A percentile compares a stretch with the other conserved stretches of the same genome.
These are phyloP conservation scores for Hyposoter didymator DNA, from an alignment of 2,888 invertebrate genomes.

Conservation along the genomic window DNA sequence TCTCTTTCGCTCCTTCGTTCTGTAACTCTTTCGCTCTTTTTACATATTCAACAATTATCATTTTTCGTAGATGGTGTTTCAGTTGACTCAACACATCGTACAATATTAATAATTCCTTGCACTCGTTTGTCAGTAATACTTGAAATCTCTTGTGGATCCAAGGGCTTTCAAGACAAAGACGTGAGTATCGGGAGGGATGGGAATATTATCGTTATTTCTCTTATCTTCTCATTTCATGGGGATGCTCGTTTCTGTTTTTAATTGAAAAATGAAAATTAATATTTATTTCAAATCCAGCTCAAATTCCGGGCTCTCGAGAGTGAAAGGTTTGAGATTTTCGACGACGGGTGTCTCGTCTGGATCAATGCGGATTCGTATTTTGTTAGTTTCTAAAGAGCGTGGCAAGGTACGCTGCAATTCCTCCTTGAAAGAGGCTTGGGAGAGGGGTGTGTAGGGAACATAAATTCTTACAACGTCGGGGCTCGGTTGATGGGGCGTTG, in stretches of 20 bases:
- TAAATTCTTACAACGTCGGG: conserved; percentile 92
- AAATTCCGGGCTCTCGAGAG: conserved; percentile 80
- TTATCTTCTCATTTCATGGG: background rate
- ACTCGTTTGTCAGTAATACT: conserved; percentile 59
- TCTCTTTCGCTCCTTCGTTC: conserved; percentile 22
- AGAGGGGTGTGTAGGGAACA: conserved; percentile 90
- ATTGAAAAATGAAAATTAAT: conserved; percentile 44
- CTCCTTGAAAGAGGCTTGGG: conserved; percentile 86
- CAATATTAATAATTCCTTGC: conserved; percentile 61
- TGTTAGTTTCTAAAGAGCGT: conserved; percentile 88
- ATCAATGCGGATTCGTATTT: conserved; percentile 90
- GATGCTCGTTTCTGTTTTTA: conserved; percentile 27
- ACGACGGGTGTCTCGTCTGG: conserved; percentile 88
- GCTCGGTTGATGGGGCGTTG: conserved; percentile 88
- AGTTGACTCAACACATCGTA: conserved; percentile 63
- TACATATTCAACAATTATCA: conserved; percentile 72
- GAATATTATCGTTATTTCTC: conserved; percentile 60
- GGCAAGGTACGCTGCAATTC: conserved; percentile 84
- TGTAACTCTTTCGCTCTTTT: conserved; percentile 61
- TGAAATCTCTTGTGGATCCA: conserved; percentile 46
- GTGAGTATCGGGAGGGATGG: conserved; percentile 53
- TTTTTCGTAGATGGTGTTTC: conserved; percentile 46
- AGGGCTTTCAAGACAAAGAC: conserved; percentile 54
- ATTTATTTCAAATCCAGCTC: conserved; percentile 81
- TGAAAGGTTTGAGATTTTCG: conserved; percentile 82